Evolutionary conservation across 2,113 vertebrate genomes (phyloP).

Genomic region (Oxyura jamaicensis): DNA sequence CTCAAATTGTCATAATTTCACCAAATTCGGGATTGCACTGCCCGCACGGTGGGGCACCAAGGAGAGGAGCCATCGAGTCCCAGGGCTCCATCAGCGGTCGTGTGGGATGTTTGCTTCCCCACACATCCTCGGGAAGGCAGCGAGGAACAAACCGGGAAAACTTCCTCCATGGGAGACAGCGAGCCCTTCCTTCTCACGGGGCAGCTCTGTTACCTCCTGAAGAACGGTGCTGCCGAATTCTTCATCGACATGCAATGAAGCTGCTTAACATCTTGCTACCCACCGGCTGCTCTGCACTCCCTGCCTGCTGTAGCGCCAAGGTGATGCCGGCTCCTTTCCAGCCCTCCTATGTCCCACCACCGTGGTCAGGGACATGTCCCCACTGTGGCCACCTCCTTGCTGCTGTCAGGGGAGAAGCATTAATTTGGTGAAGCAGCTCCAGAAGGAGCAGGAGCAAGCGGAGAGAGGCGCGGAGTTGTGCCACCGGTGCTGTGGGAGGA

Average conservation of each 20-base stretch:
- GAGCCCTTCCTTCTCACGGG: background rate
- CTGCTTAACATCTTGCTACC: background rate
- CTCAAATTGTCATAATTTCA: background rate
- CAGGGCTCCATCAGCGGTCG: background rate
- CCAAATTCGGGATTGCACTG: fast-evolving
- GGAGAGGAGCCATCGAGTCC: background rate
- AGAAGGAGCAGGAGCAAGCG: background rate
- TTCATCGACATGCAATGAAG: fast-evolving
- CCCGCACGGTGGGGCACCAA: background rate
- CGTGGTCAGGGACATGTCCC: background rate
- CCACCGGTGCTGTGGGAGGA: background rate
- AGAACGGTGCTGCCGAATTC: background rate
- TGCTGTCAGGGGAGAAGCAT: background rate
- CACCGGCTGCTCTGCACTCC: fast-evolving
- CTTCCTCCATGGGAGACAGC: fast-evolving
- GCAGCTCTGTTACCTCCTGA: background rate
- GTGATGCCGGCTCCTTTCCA: background rate
- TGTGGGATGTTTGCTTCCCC: background rate
- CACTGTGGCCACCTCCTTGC: background rate
- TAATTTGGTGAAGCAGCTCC: background rate
- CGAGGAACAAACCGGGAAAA: background rate
- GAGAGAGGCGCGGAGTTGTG: no score
- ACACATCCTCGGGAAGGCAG: background rate
- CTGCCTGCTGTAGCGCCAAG: background rate
- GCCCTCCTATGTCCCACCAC: background rate